Base-by-base conservation (phyloP, 2,797 vertebrate genomes). In the Prunella strophiata region DNA sequence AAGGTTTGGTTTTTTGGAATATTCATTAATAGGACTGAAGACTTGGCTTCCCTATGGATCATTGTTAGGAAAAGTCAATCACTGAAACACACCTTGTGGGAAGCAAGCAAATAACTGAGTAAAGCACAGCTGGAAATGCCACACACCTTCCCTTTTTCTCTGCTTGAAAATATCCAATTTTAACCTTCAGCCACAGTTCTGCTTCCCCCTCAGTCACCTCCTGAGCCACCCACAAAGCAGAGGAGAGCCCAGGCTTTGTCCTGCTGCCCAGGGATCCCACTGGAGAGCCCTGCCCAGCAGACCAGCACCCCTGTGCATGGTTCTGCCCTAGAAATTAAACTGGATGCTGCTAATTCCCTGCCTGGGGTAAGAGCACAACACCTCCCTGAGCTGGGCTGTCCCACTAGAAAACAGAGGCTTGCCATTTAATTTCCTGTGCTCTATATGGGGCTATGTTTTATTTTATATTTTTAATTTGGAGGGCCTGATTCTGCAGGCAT, bases 351-450 rank as follows among this genome's bases (percentile, higher is more conserved):
- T 36, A 55, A 71, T 66, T 73, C 74, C 9, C 51, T 76, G 43
- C 86, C 67, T 79, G 74, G 52, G 42, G 42, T 51, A 52, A 29
- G 63, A 23, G 25, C 13, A 5, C 50, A 54, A 5, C 78, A 59
- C 2, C 48, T 36, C 62, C n/a, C 34, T 47, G 43, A 45, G 15
- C 4, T 32, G 48, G 51, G 29, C 52, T 55, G 62, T 76, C 76
- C 77, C 20, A 1, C 73, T 57, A 25, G 63, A 36, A 84, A 81
- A 67, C 34, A 67, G 45, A 88, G 48, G 9, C 43, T 79, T 73
- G 52, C 73, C 32, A 4, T 93, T 91, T 94, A 88, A 95, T 95
- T 95, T 91, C 96, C 83, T 89, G 82, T 73, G 11, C 82, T 88
- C 73, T 88, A 25, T 40, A 47, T 62, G 89, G 73, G 85, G 50